Conservation (phyloP, 2,888 invertebrate species). For the Drosophila putrida region DNA sequence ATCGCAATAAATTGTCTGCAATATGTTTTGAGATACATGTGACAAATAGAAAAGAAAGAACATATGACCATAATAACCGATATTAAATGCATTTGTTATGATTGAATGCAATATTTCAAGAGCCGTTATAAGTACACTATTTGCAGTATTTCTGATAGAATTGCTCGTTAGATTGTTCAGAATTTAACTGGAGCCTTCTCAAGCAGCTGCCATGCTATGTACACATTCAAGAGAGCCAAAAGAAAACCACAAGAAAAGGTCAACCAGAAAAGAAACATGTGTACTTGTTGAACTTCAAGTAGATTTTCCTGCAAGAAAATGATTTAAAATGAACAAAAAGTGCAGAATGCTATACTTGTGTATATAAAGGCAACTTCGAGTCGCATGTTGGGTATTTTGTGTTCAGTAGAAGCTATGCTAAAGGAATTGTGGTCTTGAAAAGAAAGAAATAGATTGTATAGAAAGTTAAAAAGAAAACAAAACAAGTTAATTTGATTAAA, state of each 20-base stretch:
- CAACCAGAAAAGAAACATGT: constrained; percentile 12
- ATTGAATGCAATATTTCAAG: constrained; percentile 63
- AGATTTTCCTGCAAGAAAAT: constrained; percentile 3
- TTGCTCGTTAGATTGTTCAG: constrained; percentile 51
- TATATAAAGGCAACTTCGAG: not conserved
- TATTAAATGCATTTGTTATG: constrained; percentile 70
- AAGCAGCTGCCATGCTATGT: not conserved
- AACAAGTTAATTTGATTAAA: too few relatives aligned
- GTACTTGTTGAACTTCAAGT: constrained; percentile 34
- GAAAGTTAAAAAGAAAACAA: too few relatives aligned
- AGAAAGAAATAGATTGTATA: not conserved
- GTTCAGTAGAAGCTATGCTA: not conserved
- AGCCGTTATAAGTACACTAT: constrained; percentile 32
- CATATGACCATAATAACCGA: constrained; percentile 61
- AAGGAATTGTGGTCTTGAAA: not conserved
- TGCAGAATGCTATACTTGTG: not conserved
- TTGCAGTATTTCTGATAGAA: constrained; percentile 12
- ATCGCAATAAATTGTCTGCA: constrained; percentile 53
- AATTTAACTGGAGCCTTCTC: constrained; percentile 7
- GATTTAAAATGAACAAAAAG: constrained; percentile 9
- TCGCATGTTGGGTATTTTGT: not conserved
- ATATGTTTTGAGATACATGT: constrained; percentile 55
- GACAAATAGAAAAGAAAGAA: constrained; percentile 23
- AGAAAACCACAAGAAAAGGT: constrained; percentile 15
- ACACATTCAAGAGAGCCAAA: not conserved